phyloP scores from a whole-genome alignment of 2,888 invertebrate species.

The Lissonota sp. region DNA sequence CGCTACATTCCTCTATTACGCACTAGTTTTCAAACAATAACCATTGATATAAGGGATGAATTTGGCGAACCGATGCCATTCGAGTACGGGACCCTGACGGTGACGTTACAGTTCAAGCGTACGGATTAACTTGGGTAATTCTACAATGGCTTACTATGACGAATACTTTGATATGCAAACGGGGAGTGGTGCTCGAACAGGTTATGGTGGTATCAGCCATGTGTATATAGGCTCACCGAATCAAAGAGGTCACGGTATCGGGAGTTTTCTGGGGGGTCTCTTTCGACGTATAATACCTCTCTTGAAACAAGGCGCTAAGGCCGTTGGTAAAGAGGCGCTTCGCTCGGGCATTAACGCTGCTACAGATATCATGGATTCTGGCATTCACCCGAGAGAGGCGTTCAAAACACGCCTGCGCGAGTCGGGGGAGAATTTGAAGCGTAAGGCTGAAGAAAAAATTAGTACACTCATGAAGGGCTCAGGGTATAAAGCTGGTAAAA shows the following conservation, averaged over 20 bases:
- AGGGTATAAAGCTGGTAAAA: neutral
- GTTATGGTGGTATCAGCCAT: slow-evolving; percentile 14
- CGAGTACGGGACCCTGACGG: slow-evolving; percentile 27
- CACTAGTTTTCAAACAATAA: slow-evolving; percentile 33
- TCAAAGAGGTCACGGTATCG: slow-evolving; percentile 26
- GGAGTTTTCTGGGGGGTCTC: slow-evolving; percentile 28
- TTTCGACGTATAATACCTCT: slow-evolving; percentile 8
- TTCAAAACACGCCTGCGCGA: slow-evolving; percentile 13
- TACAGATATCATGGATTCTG: slow-evolving; percentile 13
- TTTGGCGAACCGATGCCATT: slow-evolving; percentile 28
- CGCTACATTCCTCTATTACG: slow-evolving; percentile 30
- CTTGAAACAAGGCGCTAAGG: slow-evolving; percentile 5
- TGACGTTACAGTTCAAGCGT: slow-evolving; percentile 31
- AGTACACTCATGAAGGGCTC: too few relatives aligned
- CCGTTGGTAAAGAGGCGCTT: slow-evolving; percentile 25
- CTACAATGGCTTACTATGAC: slow-evolving; percentile 5
- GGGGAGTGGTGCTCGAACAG: slow-evolving; percentile 1
- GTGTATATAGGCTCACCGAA: slow-evolving; percentile 22
- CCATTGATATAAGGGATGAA: slow-evolving; percentile 30
- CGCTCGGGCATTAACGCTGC: slow-evolving; percentile 13
- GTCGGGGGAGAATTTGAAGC: neutral
- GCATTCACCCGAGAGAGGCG: slow-evolving; percentile 1
- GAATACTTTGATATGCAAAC: slow-evolving; percentile 15
- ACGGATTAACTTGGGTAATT: neutral
- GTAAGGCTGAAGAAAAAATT: neutral